These are phyloP conservation scores for Microtus richardsoni DNA, from an alignment of 2,113 vertebrate species.

Conservation along the genomic window DNA sequence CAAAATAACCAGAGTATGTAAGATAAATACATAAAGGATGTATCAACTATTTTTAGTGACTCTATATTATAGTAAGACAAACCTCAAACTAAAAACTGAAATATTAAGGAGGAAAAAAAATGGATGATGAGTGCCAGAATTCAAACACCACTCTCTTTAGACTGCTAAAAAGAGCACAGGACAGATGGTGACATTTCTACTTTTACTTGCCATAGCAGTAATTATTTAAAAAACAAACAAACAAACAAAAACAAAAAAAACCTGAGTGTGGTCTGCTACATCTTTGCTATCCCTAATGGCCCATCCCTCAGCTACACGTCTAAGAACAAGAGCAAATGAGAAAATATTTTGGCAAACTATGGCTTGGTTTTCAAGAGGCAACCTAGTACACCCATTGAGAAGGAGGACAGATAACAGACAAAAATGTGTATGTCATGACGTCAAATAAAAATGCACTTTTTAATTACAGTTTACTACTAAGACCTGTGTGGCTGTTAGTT, in stretches of 20 bases:
- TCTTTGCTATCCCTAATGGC: background rate
- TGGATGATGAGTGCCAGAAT: background rate
- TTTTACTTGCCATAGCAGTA: background rate
- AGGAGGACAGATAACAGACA: background rate
- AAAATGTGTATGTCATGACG: background rate
- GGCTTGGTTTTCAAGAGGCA: background rate
- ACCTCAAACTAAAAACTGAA: background rate
- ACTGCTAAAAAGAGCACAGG: background rate
- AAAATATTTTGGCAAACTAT: background rate
- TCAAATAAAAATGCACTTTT: background rate
- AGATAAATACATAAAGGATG: background rate
- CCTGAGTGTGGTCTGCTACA: background rate
- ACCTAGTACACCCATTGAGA: constrained; percentile 19
- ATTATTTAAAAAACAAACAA: no score
- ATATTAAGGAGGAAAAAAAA: constrained; percentile 34
- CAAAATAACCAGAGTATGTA: background rate
- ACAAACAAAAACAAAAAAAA: no score
- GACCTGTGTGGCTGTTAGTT: background rate
- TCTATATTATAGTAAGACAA: background rate
- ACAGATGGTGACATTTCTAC: background rate
- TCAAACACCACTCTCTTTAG: background rate
- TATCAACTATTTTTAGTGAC: background rate
- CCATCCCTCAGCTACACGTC: background rate
- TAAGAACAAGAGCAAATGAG: background rate
- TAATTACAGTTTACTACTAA: background rate